Conservation (phyloP, 2,888 invertebrate species). For the Sinotaia quadrata region DNA sequence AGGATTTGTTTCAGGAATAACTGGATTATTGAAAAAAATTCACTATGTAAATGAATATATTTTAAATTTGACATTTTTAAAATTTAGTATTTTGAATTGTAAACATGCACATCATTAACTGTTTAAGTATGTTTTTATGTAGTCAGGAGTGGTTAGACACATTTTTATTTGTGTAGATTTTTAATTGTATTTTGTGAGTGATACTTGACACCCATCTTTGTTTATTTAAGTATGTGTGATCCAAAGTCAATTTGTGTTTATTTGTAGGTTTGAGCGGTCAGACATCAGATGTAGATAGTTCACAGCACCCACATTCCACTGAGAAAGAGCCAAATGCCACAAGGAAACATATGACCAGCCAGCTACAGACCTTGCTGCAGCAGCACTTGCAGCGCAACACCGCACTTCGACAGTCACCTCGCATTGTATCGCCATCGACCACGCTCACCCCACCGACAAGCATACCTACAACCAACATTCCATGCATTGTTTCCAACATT, state of each 20-base stretch:
- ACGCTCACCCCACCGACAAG: background rate
- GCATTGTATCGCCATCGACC: background rate
- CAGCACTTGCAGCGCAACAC: constrained; percentile 44
- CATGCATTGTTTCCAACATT: constrained; percentile 20
- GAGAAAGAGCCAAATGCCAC: constrained; percentile 35
- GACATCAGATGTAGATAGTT: constrained; percentile 42
- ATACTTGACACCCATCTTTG: no score
- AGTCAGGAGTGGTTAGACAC: no score
- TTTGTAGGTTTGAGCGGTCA: constrained; percentile 31
- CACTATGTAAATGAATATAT: no score
- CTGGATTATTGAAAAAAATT: no score
- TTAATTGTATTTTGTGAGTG: no score
- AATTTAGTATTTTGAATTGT: no score
- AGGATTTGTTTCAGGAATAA: no score
- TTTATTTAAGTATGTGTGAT: no score
- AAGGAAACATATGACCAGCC: constrained; percentile 37
- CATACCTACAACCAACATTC: constrained; percentile 5
- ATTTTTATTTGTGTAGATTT: no score
- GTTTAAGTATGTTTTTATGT: no score
- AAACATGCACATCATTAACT: no score
- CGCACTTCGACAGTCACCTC: constrained; percentile 33
- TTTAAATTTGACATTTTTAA: no score
- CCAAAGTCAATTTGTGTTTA: background rate
- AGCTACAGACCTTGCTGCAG: constrained; percentile 55
- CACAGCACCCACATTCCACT: constrained; percentile 50